Evolutionary conservation across 2,113 vertebrate genomes (phyloP), one percentile per base, ranked within the genome.

Genomic region (Hippoglossus stenolepis): DNA sequence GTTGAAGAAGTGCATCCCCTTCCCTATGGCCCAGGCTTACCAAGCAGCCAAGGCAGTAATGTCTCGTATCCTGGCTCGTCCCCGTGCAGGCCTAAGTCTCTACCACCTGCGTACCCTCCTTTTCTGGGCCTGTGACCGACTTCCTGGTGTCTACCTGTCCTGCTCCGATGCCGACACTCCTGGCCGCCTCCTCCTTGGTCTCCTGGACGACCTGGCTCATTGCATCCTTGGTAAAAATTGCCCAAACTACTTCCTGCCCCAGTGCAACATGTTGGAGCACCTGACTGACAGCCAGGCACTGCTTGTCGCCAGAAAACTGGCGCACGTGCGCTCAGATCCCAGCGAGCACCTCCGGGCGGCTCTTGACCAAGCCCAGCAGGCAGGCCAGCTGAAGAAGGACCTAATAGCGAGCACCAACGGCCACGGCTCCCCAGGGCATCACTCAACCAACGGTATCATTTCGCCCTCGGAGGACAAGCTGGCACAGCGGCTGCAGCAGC

Each of bases 91-190:
- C 82, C 91, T 96, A 63, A 94, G 94, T 85, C 94, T 96, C 80
- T 96, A 96, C 87, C 95, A 96, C 82, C 93, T 96, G 61, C 93
- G 96, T 31, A 96, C 95, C 0, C 83, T 96, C 28, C 93, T 96
- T 24, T 96, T 96, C 83, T 96, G 96, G 96, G 96, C 96, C 11
- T 97, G 96, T 13, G 96, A 97, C 82, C 94, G 96, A 6, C 93
- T 97, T 21, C 96, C 96, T 0, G 45, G 91, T 0, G 87, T 94
- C 70, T 97, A 95, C 87, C 83, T 97, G 65, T 93, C 92, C 63
- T 88, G 92, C 75, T 58, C 87, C 0, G 94, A 95, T 1, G 74
- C 93, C 0, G 93, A 95, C 51, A 95, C 93, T 0, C 92, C 95
- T 1, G 95, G 94, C 45, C 95, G 94, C 70, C 93, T 95, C 43